Percentiles rank a stretch among this genome's conserved stretches.
Evolutionary conservation across 23 tunicate genomes (phyloP).

Genomic region (Trididemnum miniatum): DNA sequence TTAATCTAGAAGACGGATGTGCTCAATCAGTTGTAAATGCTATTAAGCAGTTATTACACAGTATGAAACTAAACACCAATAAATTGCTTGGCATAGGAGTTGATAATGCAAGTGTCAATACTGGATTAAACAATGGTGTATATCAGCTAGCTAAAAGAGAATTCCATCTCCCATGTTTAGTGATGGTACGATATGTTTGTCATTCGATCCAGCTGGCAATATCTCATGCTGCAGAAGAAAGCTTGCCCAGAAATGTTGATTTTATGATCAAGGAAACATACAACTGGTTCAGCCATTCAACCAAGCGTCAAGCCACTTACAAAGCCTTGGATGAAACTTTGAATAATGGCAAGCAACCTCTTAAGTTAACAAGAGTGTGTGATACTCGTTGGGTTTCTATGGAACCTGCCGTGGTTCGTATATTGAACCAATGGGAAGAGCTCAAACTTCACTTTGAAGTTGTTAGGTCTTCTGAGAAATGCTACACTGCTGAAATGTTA

Average conservation of each 20-base stretch:
- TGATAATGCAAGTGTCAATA: slow-evolving; percentile 16
- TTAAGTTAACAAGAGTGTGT: slow-evolving; percentile 22
- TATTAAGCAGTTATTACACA: not conserved
- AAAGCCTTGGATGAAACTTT: slow-evolving; percentile 21
- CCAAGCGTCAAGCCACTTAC: slow-evolving; percentile 26
- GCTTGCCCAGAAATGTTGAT: slow-evolving; percentile 41
- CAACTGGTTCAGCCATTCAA: slow-evolving; percentile 41
- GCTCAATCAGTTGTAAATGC: not conserved
- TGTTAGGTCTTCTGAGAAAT: slow-evolving; percentile 19
- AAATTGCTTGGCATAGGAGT: not conserved
- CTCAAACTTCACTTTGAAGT: slow-evolving; percentile 45
- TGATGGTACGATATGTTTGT: slow-evolving; percentile 40
- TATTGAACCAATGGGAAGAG: slow-evolving; percentile 36
- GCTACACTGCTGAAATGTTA: slow-evolving; percentile 51
- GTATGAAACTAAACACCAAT: not conserved
- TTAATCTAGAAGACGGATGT: not conserved
- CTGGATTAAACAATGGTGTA: slow-evolving; percentile 33
- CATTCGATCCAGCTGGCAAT: slow-evolving; percentile 46
- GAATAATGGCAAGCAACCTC: slow-evolving; percentile 21
- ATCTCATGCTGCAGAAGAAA: slow-evolving; percentile 3
- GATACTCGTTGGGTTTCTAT: slow-evolving; percentile 41
- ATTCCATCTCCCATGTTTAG: slow-evolving; percentile 15
- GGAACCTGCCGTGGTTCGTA: not conserved
- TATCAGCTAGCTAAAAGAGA: slow-evolving; percentile 18
- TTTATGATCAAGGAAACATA: slow-evolving; percentile 46